phyloP scores from a whole-genome alignment of 1,140 invertebrate genomes.

The Tetramorium alpestre region DNA sequence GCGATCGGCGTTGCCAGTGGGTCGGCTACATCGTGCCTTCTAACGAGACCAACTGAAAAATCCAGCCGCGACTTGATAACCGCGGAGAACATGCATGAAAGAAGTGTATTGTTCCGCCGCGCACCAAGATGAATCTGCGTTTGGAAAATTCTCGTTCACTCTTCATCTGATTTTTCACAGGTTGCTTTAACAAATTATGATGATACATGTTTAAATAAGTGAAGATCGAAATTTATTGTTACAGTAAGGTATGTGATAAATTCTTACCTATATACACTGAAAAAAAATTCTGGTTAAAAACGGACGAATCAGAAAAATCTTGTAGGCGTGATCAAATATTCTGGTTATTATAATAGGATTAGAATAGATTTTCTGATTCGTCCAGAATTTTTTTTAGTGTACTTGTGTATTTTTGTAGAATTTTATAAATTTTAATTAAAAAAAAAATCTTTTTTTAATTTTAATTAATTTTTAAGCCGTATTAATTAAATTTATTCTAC shows the following conservation, averaged over 20 bases:
- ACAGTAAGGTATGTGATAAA: background rate
- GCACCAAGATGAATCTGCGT: background rate
- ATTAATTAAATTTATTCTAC: background rate
- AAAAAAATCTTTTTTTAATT: background rate
- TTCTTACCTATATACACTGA: background rate
- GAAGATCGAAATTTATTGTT: background rate
- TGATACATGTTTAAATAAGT: background rate
- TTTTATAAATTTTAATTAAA: background rate
- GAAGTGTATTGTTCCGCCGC: background rate
- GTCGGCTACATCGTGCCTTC: conserved; percentile 30
- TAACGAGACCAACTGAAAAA: background rate
- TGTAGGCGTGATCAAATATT: no score
- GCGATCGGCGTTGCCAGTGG: conserved; percentile 41
- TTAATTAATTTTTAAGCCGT: background rate
- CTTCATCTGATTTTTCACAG: background rate
- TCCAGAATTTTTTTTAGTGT: no score
- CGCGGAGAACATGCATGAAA: conserved; percentile 10
- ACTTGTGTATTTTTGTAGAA: background rate
- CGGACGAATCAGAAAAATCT: no score
- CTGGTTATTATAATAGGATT: no score
- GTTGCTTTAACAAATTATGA: background rate
- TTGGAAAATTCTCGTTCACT: background rate
- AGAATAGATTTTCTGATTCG: no score
- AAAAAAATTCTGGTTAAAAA: no score
- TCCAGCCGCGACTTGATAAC: conserved; percentile 1